phyloP scores from a whole-genome alignment of 2,888 invertebrate genomes.

The Vesta saturnalis region DNA sequence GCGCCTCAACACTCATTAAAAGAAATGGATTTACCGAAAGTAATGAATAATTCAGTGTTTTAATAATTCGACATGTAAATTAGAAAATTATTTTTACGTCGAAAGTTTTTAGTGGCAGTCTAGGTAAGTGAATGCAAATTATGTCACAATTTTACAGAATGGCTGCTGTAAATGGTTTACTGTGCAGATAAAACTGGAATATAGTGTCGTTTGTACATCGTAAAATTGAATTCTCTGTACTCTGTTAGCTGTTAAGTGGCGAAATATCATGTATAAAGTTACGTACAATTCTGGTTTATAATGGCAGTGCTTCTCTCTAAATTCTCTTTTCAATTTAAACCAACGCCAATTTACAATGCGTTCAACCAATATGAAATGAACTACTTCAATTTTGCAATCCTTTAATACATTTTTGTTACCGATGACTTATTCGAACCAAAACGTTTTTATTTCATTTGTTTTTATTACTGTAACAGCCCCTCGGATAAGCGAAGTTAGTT shows the following conservation, averaged over 20 bases:
- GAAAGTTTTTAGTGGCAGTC: neutral
- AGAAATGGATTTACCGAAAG: neutral
- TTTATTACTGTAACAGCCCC: too few relatives aligned
- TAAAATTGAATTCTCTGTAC: conserved; percentile 37
- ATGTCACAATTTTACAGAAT: neutral
- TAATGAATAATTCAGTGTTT: neutral
- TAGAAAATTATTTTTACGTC: neutral
- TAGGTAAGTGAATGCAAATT: conserved; percentile 1
- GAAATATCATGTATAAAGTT: conserved; percentile 2
- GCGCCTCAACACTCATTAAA: too few relatives aligned
- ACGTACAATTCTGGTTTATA: conserved; percentile 1
- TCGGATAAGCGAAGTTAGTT: too few relatives aligned
- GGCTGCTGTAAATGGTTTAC: conserved; percentile 38
- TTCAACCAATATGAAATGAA: neutral
- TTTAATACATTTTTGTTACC: too few relatives aligned
- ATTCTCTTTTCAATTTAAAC: conserved; percentile 1
- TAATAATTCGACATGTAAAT: conserved; percentile 1
- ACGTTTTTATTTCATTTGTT: neutral
- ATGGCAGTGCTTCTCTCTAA: neutral
- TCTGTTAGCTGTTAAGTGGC: conserved; percentile 16
- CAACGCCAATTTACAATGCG: conserved; percentile 1
- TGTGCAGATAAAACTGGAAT: conserved; percentile 37
- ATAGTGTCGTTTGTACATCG: conserved; percentile 40
- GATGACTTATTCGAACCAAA: neutral
- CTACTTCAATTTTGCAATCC: neutral